A percentile compares a stretch with the other conserved stretches of the same genome.
These are phyloP conservation scores for Tuberolachnus salignus DNA, from an alignment of 2,888 invertebrate species.

Conservation along the genomic window DNA sequence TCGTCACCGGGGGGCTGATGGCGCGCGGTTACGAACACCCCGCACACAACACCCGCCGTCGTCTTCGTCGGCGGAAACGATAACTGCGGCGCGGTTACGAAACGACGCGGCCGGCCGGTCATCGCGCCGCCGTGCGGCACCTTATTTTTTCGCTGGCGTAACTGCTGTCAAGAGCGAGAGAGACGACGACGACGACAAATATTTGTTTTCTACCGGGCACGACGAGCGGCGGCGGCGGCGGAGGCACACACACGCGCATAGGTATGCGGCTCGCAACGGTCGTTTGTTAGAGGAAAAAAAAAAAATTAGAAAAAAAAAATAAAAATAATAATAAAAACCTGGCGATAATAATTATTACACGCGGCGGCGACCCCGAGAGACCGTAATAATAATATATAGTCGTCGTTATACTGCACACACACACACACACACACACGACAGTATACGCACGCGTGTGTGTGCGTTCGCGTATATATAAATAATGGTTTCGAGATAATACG, in stretches of 20 bases:
- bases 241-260: constrained; percentile 17
- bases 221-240: neutral
- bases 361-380: constrained; percentile 33
- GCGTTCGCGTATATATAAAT: no score
- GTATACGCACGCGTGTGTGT: neutral
- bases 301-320: no score
- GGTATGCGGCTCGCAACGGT: constrained; percentile 37
- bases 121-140: constrained; percentile 1
- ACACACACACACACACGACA: no score
- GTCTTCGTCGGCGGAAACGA: no score
- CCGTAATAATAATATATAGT: neutral
- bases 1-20: no score
- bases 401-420: no score
- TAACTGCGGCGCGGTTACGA: neutral
- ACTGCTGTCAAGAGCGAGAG: no score
- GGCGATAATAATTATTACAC: constrained; percentile 43
- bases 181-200: no score
- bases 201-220: constrained; percentile 35
- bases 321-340: no score
- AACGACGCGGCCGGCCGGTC: neutral
- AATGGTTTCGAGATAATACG: constrained; percentile 49
- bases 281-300: constrained; percentile 24
- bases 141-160: no score
- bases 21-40: no score
- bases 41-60: no score